Base-by-base conservation (phyloP, 2,113 vertebrate genomes). In the Rafetus swinhoei region DNA sequence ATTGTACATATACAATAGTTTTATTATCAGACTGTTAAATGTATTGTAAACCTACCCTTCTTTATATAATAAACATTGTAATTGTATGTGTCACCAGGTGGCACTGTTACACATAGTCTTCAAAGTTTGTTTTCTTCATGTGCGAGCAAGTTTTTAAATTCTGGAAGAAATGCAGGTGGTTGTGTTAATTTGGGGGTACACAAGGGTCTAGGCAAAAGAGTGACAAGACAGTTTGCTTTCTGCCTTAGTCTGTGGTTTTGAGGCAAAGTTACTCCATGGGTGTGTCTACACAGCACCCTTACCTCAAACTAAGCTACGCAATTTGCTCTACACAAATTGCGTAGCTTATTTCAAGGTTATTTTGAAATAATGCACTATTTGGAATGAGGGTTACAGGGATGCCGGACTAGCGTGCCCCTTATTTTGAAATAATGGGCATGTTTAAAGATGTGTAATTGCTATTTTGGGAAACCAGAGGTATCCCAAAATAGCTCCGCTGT, bases 21-120 rank as follows among this genome's bases (percentile, higher is more conserved):
- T 11, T 24, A 89, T 93, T 87, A 85, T 93, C 88, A 76, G 57
- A 53, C 84, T 87, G 91, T 88, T 95, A 92, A 87, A 93, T 88
- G 88, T 72, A 91, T 21, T 18, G 81, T 82, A 59, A 91, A 87
- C 84, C 91, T 95, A 81, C 93, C 87, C 90, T 90, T 45, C 14
- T 85, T 91, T 95, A 85, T 72, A 84, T 87, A 65, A 77, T 80
- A 84, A 80, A 65, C n/a, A 15, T 69, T 84, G 56, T 93, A 95
- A 89, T 94, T 56, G 76, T 86, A 93, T 83, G 39, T 83, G 77
- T 90, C 90, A 90, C 81, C 77, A 92, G 93, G 91, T 80, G 53
- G 82, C 89, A 84, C 54, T 81, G 79, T 84, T 93, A 91, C 29
- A 79, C 76, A 81, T 54, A 69, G 57, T 59, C 83, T 69, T 55